Base-by-base conservation (phyloP, 1,140 invertebrate genomes). In the Glossosoma conforme region DNA sequence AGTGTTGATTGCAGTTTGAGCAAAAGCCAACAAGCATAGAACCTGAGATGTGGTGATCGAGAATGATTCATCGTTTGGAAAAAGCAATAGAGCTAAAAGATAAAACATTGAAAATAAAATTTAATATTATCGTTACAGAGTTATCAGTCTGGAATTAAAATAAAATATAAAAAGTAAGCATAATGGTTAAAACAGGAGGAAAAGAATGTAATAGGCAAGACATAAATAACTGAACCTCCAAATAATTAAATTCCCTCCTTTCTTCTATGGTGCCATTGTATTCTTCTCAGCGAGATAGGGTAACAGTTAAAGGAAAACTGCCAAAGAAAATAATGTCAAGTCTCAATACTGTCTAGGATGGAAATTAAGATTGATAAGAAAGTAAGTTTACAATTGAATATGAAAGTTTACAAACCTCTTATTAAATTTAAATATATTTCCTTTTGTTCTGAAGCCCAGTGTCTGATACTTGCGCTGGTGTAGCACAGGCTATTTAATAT, bases 401-500 rank as follows among this genome's bases (percentile, higher is more conserved):
- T n/a, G n/a, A 35, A 11, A 35, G 9, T 35, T 18, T 19, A 3
- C 25, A 57, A 69, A 82, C 81, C 79, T 73, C 82, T 69, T 25
- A 83, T 53, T 38, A 82, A 69, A 51, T 76, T 75, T 48, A 74
- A 67, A 32, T 76, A 68, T 32, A 82, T 59, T 48, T 79, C 73
- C 14, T 63, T 43, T 47, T 75, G 65, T 58, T 69, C 72, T 3
- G 76, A 73, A 9, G 83, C 60, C 35, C 67, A 65, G 28, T 79
- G 74, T 32, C 82, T 67, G 48, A 75, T 65, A 14, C 63, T 65
- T 19, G 65, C 30, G 56, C 71, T 70, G 53, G 68, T 65, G 13
- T 70, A 72, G 35, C 70, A 74, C 6, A 84, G 58, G 44, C 76
- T 72, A 66, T 82, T 82, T 28, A 85, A 56, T 49, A 83, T 73